A percentile compares a stretch with the other conserved stretches of the same genome.
Evolutionary conservation across 2,888 invertebrate species (phyloP).

Genomic region (Dynastes maya): DNA sequence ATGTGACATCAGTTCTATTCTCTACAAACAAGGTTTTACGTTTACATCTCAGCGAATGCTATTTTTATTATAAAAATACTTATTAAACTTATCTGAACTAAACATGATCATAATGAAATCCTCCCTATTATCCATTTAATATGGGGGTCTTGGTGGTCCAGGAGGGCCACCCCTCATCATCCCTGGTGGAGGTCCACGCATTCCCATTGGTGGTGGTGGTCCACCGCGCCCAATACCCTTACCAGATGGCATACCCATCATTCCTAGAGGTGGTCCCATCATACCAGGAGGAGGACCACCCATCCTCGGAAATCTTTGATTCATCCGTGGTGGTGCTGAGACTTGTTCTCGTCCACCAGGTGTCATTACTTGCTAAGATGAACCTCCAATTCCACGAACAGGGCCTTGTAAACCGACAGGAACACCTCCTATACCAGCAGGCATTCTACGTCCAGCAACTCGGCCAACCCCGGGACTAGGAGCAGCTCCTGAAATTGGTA

Average conservation of each 20-base stretch:
- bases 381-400: slow-evolving; percentile 97
- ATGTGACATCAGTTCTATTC: no score
- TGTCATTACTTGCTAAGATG: slow-evolving; percentile 95
- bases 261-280: slow-evolving; percentile 89
- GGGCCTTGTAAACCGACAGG: slow-evolving; percentile 75
- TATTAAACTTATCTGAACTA: no score
- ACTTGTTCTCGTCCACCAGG: slow-evolving; percentile 85
- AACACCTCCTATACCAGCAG: slow-evolving; percentile 79
- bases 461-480: slow-evolving; percentile 89
- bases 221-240: slow-evolving; percentile 77
- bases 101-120: no score
- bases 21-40: no score
- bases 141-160: slow-evolving; percentile 70
- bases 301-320: slow-evolving; percentile 76
- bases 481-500: slow-evolving; percentile 90
- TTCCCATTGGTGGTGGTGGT: slow-evolving; percentile 76
- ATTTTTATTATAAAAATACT: no score
- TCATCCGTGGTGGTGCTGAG: slow-evolving; percentile 85
- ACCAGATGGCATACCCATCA: slow-evolving; percentile 84
- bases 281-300: slow-evolving; percentile 85
- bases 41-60: no score
- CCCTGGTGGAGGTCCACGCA: slow-evolving; percentile 86
- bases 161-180: slow-evolving; percentile 83
- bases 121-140: slow-evolving; percentile 59
- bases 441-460: slow-evolving; percentile 95